Evolutionary conservation across 2,888 invertebrate genomes (phyloP).

Genomic region (Chelonus formosanus): DNA sequence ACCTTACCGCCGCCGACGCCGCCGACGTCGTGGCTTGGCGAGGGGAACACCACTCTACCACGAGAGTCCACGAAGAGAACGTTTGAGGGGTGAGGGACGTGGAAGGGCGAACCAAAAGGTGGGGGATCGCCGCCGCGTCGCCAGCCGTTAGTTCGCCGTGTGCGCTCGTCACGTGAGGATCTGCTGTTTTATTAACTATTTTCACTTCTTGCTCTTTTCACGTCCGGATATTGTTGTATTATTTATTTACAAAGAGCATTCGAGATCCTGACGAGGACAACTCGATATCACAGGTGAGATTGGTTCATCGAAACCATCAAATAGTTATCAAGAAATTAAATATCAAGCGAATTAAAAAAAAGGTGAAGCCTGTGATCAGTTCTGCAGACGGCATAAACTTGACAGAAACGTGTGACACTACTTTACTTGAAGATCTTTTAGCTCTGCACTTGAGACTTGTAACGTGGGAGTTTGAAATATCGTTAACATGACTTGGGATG

Average conservation of each 20-base stretch:
- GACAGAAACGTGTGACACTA: conserved; percentile 19
- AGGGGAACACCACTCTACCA: conserved; percentile 42
- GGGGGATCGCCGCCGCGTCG: conserved; percentile 61
- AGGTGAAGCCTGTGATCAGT: conserved; percentile 6
- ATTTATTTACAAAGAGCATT: not conserved
- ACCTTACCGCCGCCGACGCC: conserved; percentile 53
- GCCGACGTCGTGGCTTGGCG: conserved; percentile 40
- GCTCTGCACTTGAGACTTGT: conserved; percentile 10
- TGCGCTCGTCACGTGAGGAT: conserved; percentile 82
- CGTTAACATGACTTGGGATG: conserved; percentile 13
- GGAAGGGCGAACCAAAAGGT: conserved; percentile 40
- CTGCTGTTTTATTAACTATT: conserved; percentile 63
- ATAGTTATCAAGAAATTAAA: not conserved
- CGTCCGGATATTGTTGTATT: conserved; percentile 6
- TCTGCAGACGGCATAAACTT: not conserved
- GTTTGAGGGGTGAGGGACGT: conserved; percentile 45
- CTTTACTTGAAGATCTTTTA: not conserved
- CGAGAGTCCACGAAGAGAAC: conserved; percentile 32
- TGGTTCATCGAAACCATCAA: not conserved
- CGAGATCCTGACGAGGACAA: too few species aligned
- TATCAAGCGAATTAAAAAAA: not conserved
- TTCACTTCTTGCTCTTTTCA: not conserved
- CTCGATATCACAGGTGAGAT: too few species aligned
- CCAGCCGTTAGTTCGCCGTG: conserved; percentile 78
- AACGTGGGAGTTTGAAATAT: conserved; percentile 24